phyloP scores from a whole-genome alignment of 2,797 vertebrate species.

The Chrysolophus pictus region DNA sequence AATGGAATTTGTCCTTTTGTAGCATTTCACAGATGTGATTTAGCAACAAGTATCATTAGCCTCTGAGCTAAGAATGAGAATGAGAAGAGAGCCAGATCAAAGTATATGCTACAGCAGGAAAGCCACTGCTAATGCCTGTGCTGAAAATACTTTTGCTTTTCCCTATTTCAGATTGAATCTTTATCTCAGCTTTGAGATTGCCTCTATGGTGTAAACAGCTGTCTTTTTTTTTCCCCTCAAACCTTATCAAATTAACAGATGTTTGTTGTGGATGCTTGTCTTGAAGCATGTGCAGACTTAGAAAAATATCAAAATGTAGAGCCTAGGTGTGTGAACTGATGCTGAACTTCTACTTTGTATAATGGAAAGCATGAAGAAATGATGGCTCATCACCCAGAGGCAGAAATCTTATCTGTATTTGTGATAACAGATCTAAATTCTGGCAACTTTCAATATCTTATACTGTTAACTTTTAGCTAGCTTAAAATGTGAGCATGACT shows the following conservation, averaged over 20 bases:
- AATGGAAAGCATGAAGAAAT: neutral
- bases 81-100: slow-evolving; percentile 18
- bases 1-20: slow-evolving; percentile 1
- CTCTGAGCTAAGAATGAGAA: slow-evolving; percentile 26
- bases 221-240: neutral
- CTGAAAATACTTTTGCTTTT: neutral
- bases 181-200: neutral
- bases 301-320: neutral
- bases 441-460: slow-evolving; percentile 4
- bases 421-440: slow-evolving; percentile 13
- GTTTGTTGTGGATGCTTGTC: neutral
- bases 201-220: neutral
- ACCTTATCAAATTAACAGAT: slow-evolving; percentile 4
- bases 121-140: neutral
- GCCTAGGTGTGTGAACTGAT: neutral
- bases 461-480: neutral
- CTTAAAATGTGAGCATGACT: slow-evolving; percentile 26
- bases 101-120: slow-evolving; percentile 5
- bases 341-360: neutral
- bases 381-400: neutral
- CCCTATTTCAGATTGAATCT: neutral
- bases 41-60: slow-evolving; percentile 52
- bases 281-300: neutral
- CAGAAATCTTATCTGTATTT: slow-evolving; percentile 17
- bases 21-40: slow-evolving; percentile 13